Evolutionary conservation across 1,140 invertebrate genomes (phyloP).

Genomic region (Chrysomallon squamiferum): DNA sequence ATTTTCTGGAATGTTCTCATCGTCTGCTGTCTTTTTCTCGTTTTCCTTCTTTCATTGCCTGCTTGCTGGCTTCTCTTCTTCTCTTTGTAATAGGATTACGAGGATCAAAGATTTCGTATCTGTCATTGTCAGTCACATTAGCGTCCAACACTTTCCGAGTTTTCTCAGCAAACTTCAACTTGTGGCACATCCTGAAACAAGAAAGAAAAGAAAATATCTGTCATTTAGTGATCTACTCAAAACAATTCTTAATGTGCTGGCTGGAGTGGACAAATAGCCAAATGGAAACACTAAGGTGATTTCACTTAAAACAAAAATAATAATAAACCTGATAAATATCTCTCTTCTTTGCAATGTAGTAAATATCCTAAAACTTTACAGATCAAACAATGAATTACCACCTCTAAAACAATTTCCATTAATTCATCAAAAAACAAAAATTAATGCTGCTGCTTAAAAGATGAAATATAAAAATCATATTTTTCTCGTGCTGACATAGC

Average conservation of each 20-base stretch:
- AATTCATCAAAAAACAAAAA: too few relatives aligned
- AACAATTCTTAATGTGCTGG: neutral
- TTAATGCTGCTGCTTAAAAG: too few relatives aligned
- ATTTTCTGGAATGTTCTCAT: too few relatives aligned
- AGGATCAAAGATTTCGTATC: constrained; percentile 96
- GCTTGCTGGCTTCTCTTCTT: constrained; percentile 72
- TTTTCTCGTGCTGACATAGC: too few relatives aligned
- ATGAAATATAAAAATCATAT: too few relatives aligned
- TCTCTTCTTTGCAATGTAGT: too few relatives aligned
- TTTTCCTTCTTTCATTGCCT: constrained; percentile 14
- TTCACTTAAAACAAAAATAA: neutral
- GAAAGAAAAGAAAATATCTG: neutral
- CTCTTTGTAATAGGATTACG: constrained; percentile 93
- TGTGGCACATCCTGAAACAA: constrained; percentile 77
- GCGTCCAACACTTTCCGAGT: constrained; percentile 92
- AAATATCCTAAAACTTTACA: too few relatives aligned
- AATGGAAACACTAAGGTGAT: neutral
- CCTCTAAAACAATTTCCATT: too few relatives aligned
- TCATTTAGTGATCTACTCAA: neutral
- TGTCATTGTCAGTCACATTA: constrained; percentile 81
- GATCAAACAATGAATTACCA: too few relatives aligned
- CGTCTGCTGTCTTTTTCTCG: too few relatives aligned
- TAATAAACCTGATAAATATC: too few relatives aligned
- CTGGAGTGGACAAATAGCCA: neutral
- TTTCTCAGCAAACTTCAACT: constrained; percentile 81